Base-by-base conservation (phyloP, 2,797 vertebrate genomes). In the Loris lydekkerianus region DNA sequence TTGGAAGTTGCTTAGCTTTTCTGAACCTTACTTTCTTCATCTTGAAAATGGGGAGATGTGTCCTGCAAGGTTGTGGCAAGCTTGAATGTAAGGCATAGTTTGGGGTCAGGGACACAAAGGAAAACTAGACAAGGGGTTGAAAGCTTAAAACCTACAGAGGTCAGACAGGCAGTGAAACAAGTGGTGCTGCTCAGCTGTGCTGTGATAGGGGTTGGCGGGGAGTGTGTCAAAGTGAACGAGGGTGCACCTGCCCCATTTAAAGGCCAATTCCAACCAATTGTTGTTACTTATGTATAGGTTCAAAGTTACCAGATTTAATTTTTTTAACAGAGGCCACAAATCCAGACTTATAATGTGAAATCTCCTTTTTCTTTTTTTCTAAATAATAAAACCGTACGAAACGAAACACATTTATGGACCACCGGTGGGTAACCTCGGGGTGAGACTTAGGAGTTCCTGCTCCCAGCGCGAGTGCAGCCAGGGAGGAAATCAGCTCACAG, bases 151-250 rank as follows among this genome's bases (percentile, higher is more conserved):
- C 27, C 81, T 29, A 5, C 1, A 10, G 65, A 40, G 37, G 15
- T 11, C 21, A 21, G 46, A 73, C 13, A 15, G 58, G 58, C 11
- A 9, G 17, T 3, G 23, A 1, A 43, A 27, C 10, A 20, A 37
- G 49, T 0, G 11, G 60, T 13, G 5, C 0, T 0, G 72, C 56
- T n/a, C 20, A 4, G 17, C 27, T 4, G 10, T 14, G 7, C 29
- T 4, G 34, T 10, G 1, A 27, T 1, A 70, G 53, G 88, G 83
- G 7, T 20, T 0, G 63, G 83, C 10, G 7, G 80, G 73, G 92
- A 67, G 89, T 3, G 1, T 23, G 65, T 15, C 4, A 0, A 29
- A 27, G 53, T 23, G 70, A 46, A 27, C 0, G 2, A 37, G 13
- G 3, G 21, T 0, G 2, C 6, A 3, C 20, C 15, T 1, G 9